Base-by-base conservation (phyloP, 2,888 invertebrate genomes). In the Merodon equestris region DNA sequence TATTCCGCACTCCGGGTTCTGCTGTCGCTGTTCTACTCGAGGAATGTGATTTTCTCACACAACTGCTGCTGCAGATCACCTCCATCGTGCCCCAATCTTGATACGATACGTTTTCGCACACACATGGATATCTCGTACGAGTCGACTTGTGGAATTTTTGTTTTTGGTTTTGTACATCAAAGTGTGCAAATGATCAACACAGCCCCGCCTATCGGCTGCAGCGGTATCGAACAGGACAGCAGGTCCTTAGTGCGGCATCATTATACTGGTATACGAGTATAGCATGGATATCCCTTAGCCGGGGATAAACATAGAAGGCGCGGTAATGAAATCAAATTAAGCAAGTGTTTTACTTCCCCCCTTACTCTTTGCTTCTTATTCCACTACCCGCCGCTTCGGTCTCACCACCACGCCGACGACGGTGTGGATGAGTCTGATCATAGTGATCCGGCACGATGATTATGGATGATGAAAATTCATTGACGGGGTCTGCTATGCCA, bases 311-410 rank as follows among this genome's bases (percentile, higher is more conserved):
- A 79, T 58, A 63, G 74, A 68, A 68, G 87, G 87, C 87, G 87
- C 86, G 87, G 87, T 87, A 87, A 87, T 87, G 88, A 87, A 88
- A 88, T 88, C 88, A 88, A 87, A 87, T 87, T 87, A 88, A 86
- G 84, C 86, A 87, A 86, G 84, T 86, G 85, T 84, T 82, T 83
- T 83, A 79, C 48, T 44, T 60, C 51, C 19, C 57, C 47, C 57
- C 45, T 42, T 18, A 42, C 50, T 48, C 60, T 42, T 7, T 27
- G 27, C 27, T 27, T 7, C 27, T 27, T 27, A 27, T 27, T 27
- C 27, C 27, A 27, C 27, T 7, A 27, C 27, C 7, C 27, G 2
- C 27, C 27, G 27, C 27, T 27, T 7, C 3, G 3, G 3, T 2
- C 7, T 4, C 27, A 54, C 34, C 47, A 47, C 14, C 40, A 48